Percentiles rank a stretch among this genome's conserved stretches.
These are phyloP conservation scores for Drosophila maculinotata DNA, from an alignment of 2,888 invertebrate species.

Conservation along the genomic window DNA sequence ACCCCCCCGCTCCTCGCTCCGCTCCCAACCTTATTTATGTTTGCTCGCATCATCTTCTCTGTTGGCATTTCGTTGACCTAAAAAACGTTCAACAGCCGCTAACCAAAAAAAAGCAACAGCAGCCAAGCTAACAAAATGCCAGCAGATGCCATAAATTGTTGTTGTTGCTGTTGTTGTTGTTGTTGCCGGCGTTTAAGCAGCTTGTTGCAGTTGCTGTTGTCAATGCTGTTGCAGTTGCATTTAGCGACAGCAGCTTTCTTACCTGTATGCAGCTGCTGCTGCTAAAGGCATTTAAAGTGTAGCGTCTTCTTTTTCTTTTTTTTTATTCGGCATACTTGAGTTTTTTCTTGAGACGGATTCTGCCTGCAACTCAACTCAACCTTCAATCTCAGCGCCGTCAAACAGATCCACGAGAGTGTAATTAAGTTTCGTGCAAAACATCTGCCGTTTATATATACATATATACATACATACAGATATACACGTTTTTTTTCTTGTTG, in stretches of 20 bases:
- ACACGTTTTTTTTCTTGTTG: constrained; percentile 9
- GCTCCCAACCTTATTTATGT: constrained; percentile 61
- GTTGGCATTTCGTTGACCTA: constrained; percentile 80
- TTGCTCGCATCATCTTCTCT: constrained; percentile 72
- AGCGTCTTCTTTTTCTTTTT: constrained; percentile 17
- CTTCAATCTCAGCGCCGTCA: constrained; percentile 72
- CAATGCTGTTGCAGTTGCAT: constrained; percentile 52
- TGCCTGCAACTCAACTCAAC: constrained; percentile 41
- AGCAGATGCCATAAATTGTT: constrained; percentile 72
- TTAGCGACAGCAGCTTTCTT: constrained; percentile 49
- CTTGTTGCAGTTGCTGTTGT: constrained; percentile 47
- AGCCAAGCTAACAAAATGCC: constrained; percentile 62
- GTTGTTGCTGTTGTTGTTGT: constrained; percentile 53
- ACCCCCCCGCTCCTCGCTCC: neutral
- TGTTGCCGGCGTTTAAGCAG: constrained; percentile 45
- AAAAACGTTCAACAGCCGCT: constrained; percentile 75
- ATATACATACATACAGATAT: no score
- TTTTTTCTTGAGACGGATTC: neutral
- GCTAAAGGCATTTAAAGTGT: constrained; percentile 52
- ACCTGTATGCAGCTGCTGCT: constrained; percentile 56
- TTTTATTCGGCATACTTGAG: constrained; percentile 23
- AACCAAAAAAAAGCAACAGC: constrained; percentile 45
- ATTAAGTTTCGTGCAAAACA: constrained; percentile 76
- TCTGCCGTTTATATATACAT: constrained; percentile 73
- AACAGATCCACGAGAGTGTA: constrained; percentile 63